Conservation (phyloP, 1,140 invertebrate genomes). For the Apocrypta bakeri region DNA sequence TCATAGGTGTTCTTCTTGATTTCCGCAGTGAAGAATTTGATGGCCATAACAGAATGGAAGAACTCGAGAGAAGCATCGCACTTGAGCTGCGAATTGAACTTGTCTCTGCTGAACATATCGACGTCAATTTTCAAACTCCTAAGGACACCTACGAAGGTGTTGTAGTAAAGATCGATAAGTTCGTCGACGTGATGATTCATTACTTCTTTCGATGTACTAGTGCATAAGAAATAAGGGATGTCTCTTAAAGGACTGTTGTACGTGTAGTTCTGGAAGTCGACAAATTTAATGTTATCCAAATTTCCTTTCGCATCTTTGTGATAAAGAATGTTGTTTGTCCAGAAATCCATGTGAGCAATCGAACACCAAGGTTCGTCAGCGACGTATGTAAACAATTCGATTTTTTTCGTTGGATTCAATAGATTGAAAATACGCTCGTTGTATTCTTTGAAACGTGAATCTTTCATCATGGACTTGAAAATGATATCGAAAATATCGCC, state of each 20-base stretch:
- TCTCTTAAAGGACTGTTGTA: conserved; percentile 73
- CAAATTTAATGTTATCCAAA: conserved; percentile 71
- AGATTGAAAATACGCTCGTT: not conserved
- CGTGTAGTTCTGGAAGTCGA: conserved; percentile 75
- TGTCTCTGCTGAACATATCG: not conserved
- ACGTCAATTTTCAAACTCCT: not conserved
- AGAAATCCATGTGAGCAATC: conserved; percentile 74
- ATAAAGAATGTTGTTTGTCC: conserved; percentile 76
- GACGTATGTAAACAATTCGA: not conserved
- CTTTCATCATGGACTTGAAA: not conserved
- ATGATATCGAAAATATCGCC: not conserved
- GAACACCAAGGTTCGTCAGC: conserved; percentile 63
- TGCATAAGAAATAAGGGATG: conserved; percentile 75
- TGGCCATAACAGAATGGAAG: conserved; percentile 39
- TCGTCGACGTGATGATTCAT: conserved; percentile 68
- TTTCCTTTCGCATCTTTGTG: conserved; percentile 56
- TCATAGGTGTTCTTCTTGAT: conserved; percentile 31
- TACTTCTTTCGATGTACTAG: conserved; percentile 70
- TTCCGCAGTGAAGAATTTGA: conserved; percentile 45
- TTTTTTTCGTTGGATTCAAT: not conserved
- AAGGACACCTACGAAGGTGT: conserved; percentile 64
- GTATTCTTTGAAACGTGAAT: not conserved
- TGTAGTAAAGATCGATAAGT: conserved; percentile 71
- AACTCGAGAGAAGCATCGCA: conserved; percentile 25
- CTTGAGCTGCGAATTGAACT: conserved; percentile 51